A percentile compares a stretch with the other conserved stretches of the same genome.
phyloP scores from a whole-genome alignment of 2,888 invertebrate genomes.

The Caenorhabditis becei region DNA sequence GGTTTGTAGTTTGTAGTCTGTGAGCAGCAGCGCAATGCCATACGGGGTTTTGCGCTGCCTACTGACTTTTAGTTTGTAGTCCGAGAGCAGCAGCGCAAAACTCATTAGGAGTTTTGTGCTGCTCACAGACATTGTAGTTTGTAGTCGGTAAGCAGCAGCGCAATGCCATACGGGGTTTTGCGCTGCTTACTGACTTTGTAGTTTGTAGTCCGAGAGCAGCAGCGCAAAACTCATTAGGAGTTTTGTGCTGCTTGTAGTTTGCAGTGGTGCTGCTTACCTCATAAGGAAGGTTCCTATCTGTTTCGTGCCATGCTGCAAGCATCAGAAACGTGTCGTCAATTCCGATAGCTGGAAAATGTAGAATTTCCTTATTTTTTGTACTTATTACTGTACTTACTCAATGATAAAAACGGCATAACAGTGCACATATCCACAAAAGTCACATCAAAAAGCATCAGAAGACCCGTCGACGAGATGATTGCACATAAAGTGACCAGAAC shows the following conservation, averaged over 20 bases:
- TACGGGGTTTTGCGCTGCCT: neutral
- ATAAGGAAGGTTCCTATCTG: constrained; percentile 85
- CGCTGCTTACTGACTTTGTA: neutral
- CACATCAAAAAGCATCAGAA: constrained; percentile 91
- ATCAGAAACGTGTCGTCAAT: constrained; percentile 97
- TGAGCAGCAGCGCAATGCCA: neutral
- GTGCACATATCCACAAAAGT: constrained; percentile 95
- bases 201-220: constrained; percentile 2
- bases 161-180: neutral
- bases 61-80: neutral
- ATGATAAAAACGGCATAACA: constrained; percentile 95
- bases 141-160: neutral
- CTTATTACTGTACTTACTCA: constrained; percentile 86
- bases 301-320: constrained; percentile 94
- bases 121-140: constrained; percentile 3
- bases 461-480: constrained; percentile 91
- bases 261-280: constrained; percentile 38
- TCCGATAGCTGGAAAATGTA: constrained; percentile 88
- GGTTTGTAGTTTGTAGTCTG: constrained; percentile 6
- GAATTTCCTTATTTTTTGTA: neutral
- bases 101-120: neutral
- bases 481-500: constrained; percentile 85
- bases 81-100: neutral
- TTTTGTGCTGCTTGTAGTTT: constrained; percentile 12
- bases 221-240: neutral